Evolutionary conservation across 2,113 vertebrate species (phyloP), one percentile per base, ranked within the genome.

Genomic region (Chaetodon trifascialis): DNA sequence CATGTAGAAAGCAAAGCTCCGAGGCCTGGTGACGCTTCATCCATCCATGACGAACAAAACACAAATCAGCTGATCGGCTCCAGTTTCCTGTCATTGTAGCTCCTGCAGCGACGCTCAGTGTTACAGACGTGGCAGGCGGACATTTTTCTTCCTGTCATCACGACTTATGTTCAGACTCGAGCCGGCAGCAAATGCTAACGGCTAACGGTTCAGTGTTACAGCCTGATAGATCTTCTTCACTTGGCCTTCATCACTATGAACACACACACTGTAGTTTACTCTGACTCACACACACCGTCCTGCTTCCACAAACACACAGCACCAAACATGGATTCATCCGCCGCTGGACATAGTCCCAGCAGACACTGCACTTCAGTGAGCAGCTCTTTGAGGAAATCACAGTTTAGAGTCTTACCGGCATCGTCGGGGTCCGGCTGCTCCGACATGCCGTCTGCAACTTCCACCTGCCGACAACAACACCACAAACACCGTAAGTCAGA

Each of bases 381-480:
- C 56, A 12, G 54, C 54, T 23, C n/a, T 56, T 56, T 56, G 51
- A 52, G 5, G 19, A 52, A 12, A 47, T 10, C 10, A 11, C 42
- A 11, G 42, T 11, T 44, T 2, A 12, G 44, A 52, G 49, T 60
- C 83, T 83, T 56, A 92, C 91, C 89, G 0, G 58, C 59, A 30
- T 91, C 89, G 0, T 86, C 90, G 0, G 70, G 58, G n/a, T 90
- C 85, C 11, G 11, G 59, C 79, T 82, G 87, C 77, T 88, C 86
- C 59, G 59, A 44, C 89, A 88, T 89, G 11, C 46, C 44, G 72
- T 68, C 86, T 38, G 80, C 49, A 4, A 44, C 84, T 84, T 71
- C 83, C 70, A 76, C 85, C 91, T 92, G 91, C 16, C 2, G 2
- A 76, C 11, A 44, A 76, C 46, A 75, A n/a, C 19, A 73, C 4